Percentiles rank a stretch among this genome's conserved stretches.
phyloP scores from a whole-genome alignment of 1,140 invertebrate genomes.

The Orius insidiosus region DNA sequence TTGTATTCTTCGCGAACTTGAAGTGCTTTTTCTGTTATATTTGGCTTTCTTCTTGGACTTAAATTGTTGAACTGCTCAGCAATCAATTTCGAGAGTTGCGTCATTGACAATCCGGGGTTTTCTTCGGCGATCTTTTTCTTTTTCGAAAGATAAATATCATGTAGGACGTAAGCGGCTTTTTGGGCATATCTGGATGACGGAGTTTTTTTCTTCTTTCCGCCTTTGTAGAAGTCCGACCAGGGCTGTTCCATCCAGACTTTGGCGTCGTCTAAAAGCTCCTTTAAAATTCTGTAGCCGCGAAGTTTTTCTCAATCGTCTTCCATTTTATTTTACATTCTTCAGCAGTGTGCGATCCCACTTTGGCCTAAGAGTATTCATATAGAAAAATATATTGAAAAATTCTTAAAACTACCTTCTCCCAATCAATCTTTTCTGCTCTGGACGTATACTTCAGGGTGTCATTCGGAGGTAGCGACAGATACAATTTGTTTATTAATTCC shows the following conservation, averaged over 20 bases:
- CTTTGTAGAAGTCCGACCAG: slow-evolving; percentile 25
- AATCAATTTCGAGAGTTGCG: slow-evolving; percentile 27
- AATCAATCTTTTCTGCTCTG: slow-evolving; percentile 9
- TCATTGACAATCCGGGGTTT: slow-evolving; percentile 26
- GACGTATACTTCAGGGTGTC: slow-evolving; percentile 9
- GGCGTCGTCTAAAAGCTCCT: slow-evolving; percentile 27
- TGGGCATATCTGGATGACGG: slow-evolving; percentile 28
- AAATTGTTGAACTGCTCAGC: slow-evolving; percentile 25
- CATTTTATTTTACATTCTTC: slow-evolving; percentile 26
- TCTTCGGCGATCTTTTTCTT: slow-evolving; percentile 25
- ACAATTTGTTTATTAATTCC: slow-evolving; percentile 1
- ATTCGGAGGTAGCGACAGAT: slow-evolving; percentile 7
- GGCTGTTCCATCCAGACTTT: slow-evolving; percentile 26
- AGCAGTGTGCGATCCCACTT: slow-evolving; percentile 15
- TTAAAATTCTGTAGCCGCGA: slow-evolving; percentile 25
- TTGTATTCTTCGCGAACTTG: slow-evolving; percentile 21
- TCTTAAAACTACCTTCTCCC: slow-evolving; percentile 12
- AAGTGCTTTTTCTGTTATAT: slow-evolving; percentile 21
- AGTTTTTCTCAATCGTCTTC: slow-evolving; percentile 23
- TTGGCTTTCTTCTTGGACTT: slow-evolving; percentile 26
- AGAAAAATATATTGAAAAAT: background rate
- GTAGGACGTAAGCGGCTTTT: slow-evolving; percentile 27
- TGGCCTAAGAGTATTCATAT: slow-evolving; percentile 15
- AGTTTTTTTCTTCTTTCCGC: slow-evolving; percentile 21
- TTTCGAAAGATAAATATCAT: slow-evolving; percentile 28